Evolutionary conservation across 2,113 vertebrate species (phyloP), one percentile per base, ranked within the genome.

Genomic region (Perognathus longimembris): DNA sequence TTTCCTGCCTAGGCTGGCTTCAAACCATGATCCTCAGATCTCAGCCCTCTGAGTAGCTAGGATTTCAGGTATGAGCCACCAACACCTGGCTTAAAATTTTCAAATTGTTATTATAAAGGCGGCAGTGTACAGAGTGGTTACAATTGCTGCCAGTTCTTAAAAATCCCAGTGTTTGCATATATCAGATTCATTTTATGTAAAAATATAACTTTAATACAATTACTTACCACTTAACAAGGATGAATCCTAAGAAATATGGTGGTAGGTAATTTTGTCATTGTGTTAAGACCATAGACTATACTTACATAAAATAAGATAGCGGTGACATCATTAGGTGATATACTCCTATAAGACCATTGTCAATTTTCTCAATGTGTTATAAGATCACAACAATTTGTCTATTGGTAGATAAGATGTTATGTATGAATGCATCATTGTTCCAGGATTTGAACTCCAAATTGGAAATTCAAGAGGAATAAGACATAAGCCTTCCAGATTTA

Each of bases 181-280:
- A 30, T 61, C 24, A 11, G 30, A 73, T 84, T 69, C 63, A 21
- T 92, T 82, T 93, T 69, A 80, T 67, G 1, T 81, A 77, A 88
- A 94, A 90, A 81, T 34, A 59, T 54, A 73, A 42, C 36, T 89
- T 93, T 66, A 92, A 36, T 95, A 42, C 10, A 54, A 30, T 57
- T 42, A 70, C 57, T 70, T 18, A 84, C 54, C 2, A 2, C 42
- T 70, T 54, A 54, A 57, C n/a, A 54, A 20, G 42, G 14, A 34
- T 8, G 54, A 20, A 17, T 83, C 18, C 66, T 84, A 32, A 54
- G 24, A 63, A 61, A 45, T 79, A 54, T 40, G 26, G 7, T 63
- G 17, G 38, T 79, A 5, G 61, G 32, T 6, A 42, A 82, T n/a
- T 42, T 66, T 66, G 61, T 66, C 38, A 82, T n/a, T 45, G 28